Conservation (phyloP, 2,888 invertebrate genomes). For the Harpagoxenus sublaevis region DNA sequence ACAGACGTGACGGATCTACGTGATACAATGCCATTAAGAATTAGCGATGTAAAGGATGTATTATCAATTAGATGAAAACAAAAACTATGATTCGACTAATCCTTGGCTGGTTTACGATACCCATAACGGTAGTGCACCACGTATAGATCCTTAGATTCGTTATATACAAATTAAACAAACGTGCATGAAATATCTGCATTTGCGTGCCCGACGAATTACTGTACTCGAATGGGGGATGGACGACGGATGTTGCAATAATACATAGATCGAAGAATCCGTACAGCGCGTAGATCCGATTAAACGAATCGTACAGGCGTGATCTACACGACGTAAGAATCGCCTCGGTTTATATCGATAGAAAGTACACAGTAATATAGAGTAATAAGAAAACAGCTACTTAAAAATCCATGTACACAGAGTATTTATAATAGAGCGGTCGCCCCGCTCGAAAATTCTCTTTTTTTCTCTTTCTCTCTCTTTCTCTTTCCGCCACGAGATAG, state of each 20-base stretch:
- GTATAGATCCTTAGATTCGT: conserved; percentile 21
- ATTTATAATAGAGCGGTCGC: conserved; percentile 66
- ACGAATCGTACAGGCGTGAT: conserved; percentile 7
- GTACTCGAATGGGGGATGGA: conserved; percentile 33
- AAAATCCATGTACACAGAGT: conserved; percentile 73
- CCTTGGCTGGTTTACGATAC: not conserved
- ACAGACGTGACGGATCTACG: not conserved
- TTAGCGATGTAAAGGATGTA: not conserved
- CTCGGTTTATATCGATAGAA: conserved; percentile 64
- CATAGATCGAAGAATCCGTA: conserved; percentile 47
- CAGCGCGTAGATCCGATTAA: conserved; percentile 61
- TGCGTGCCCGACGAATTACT: conserved; percentile 15
- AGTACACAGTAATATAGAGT: conserved; percentile 70
- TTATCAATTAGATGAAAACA: not conserved
- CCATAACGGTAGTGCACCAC: not conserved
- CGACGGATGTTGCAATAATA: conserved; percentile 58
- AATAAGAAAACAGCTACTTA: conserved; percentile 77
- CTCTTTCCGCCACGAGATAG: conserved; percentile 3
- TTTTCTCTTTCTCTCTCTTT: conserved; percentile 27
- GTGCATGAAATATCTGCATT: conserved; percentile 4
- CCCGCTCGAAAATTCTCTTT: conserved; percentile 47
- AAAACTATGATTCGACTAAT: not conserved
- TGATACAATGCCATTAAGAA: conserved; percentile 7
- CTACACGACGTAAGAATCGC: conserved; percentile 63
- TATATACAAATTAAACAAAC: conserved; percentile 5